Base-by-base conservation (phyloP, 2,888 invertebrate species). In the Eupeodes latifasciatus region DNA sequence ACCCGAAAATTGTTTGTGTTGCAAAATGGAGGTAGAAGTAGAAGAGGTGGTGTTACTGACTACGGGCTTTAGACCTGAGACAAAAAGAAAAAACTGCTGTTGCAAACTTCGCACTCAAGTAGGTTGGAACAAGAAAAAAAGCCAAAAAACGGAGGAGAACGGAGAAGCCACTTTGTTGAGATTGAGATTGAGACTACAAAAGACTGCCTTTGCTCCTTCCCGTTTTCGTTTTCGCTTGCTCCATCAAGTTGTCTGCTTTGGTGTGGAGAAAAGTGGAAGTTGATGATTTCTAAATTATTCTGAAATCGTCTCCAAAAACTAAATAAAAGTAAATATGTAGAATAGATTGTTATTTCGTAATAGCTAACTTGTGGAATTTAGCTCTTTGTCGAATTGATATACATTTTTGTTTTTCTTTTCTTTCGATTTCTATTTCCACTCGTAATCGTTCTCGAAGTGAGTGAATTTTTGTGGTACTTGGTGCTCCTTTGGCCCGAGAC, bases 1-100 rank as follows among this genome's bases (percentile, higher is more conserved):
- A 44, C 71, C 61, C 36, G 59, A 57, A 87, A 87, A 87, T 84
- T 87, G 87, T 87, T 87, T 87, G 87, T 87, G 77, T 83, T 87
- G 87, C 87, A 87, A 87, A 87, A 87, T 87, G 87, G 87, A 81
- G 84, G 83, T 80, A 19, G 69, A 62, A 55, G 72, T 76, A 19
- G 69, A 62, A 55, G 72, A 71, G 19, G 82, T 86, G 74, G 47
- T 82, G 64, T 66, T 83, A 81, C 85, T 67, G 76, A 75, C 66
- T 27, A 27, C 27, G 27, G 27, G 27, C 2, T 27, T 27, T 27
- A 27, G 27, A 27, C 1, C 27, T 72, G 44, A 71, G 57, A 71
- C 55, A 9, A 47, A 40, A 72, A 72, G 27, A 72, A 69, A 72
- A 72, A 82, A 64, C 69, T 86, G 78, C 85, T 86, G 78, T 69